Evolutionary conservation across 2,797 vertebrate genomes (phyloP), one percentile per base, ranked within the genome.

Genomic region (Acipenser ruthenus): DNA sequence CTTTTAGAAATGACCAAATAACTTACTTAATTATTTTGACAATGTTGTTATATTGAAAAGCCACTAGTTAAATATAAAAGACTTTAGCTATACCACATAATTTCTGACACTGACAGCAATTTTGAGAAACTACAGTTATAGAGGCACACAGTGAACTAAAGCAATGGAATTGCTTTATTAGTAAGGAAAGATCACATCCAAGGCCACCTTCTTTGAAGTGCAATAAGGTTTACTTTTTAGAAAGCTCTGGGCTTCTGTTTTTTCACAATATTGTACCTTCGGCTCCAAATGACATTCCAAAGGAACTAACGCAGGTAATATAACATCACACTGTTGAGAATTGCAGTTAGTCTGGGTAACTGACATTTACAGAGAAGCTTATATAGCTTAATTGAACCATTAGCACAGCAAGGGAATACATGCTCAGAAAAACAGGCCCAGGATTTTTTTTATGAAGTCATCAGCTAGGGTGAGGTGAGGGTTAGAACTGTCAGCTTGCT

Each of bases 181-280:
- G 71, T 72, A 79, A 74, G 67, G 65, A 82, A 80, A 82, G 80
- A 79, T 79, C 79, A 81, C 64, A 61, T 8, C 4, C 58, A 79
- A 81, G 80, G 77, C 75, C 71, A 77, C 69, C 71, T 75, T 74
- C 69, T 66, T 59, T 68, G 56, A 70, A 70, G 59, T 81, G 78
- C 77, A 80, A 79, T 78, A 77, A 80, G 70, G 74, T 62, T 81
- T 74, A 61, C 78, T 82, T 79, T 74, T 76, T 71, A 79, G 51
- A 68, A 58, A 71, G 66, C 69, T 71, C 12, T 10, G 52, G 12
- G 48, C 68, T 72, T 73, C 68, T 72, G 0, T 11, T 58, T 58
- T 37, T 7, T 58, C 55, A 58, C 55, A 58, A 67, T 3, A 64
- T 65, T 0, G 60, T 3, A 67, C 1, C 68, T 73, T 72, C 6